Evolutionary conservation across 92 coral and sea anemone species (phyloP).

Genomic region (Umimayanthus chanpuru): DNA sequence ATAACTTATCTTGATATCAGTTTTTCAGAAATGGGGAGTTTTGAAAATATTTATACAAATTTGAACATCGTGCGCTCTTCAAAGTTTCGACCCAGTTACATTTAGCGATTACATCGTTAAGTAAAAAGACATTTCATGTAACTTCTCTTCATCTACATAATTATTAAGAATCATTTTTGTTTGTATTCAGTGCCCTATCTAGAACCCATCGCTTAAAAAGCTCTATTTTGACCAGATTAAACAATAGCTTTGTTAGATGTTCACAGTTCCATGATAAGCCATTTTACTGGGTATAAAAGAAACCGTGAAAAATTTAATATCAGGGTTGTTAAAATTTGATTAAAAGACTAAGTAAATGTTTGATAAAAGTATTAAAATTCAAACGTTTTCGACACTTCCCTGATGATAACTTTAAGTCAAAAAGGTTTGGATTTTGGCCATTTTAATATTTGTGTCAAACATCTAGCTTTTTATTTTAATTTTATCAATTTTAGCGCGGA

Average conservation of each 20-base stretch:
- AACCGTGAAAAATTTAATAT: neutral
- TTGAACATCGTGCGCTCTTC: neutral
- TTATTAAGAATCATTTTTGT: too few species aligned
- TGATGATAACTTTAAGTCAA: too few species aligned
- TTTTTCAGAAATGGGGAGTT: neutral
- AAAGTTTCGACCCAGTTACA: too few species aligned
- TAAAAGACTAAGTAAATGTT: too few species aligned
- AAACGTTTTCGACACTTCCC: too few species aligned
- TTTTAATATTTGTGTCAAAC: too few species aligned
- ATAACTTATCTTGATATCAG: neutral
- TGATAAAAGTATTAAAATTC: too few species aligned
- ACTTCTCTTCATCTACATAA: neutral
- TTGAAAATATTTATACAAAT: neutral
- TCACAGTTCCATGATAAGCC: neutral
- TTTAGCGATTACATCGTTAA: neutral
- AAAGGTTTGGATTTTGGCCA: too few species aligned
- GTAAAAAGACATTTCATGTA: neutral
- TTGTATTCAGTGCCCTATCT: neutral
- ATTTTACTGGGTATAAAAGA: neutral
- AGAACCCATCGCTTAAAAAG: too few species aligned
- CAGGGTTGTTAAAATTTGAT: neutral
- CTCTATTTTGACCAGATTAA: neutral
- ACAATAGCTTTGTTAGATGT: too few species aligned
- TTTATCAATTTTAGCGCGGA: too few species aligned
- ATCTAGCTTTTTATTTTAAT: too few species aligned